Base-by-base conservation (phyloP, 2,113 vertebrate genomes). In the Lycaon pictus region DNA sequence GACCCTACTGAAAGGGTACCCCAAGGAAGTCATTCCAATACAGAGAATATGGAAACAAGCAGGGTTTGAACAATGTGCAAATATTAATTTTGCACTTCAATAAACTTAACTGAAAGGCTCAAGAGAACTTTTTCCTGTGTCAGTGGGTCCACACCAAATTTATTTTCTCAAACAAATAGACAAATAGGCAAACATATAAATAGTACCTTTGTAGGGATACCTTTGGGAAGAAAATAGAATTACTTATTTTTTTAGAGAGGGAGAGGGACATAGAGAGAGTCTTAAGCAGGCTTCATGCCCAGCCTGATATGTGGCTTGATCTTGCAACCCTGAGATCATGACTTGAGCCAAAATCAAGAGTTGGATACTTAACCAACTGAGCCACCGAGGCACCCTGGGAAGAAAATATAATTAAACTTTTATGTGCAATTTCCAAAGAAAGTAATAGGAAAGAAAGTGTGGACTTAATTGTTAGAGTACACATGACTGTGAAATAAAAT, bases 351-450 rank as follows among this genome's bases (percentile, higher is more conserved):
- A 69, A 69, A 69, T 35, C 67, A 69, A 35, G 67, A 35, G 17
- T n/a, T 67, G 65, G 65, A n/a, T 32, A 67, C 29, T 35, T n/a
- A 69, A n/a, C 15, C 32, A 4, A n/a, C 65, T 69, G 65, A 69
- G 67, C 32, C 32, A 69, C 32, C 8, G 1, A 35, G n/a, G 7
- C 32, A 69, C 32, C 32, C 35, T 74, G 51, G 12, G 67, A 91
- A 90, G 76, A 94, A 95, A 88, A 67, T 89, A 77, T 58, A 48
- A 95, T 79, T 94, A 69, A 77, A 88, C 15, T 55, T 29, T 53
- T 71, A 53, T n/a, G 43, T 82, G 69, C 19, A 72, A 55, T 95
- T 96, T 83, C 69, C 53, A 88, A 82, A 93, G 56, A 96, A 92
- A 80, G 13, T 91, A 72, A 79, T 16, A 88, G 48, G 65, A 48